Evolutionary conservation across 2,797 vertebrate genomes (phyloP), one percentile per base, ranked within the genome.

Genomic region (Ptychobarbus kaznakovi): DNA sequence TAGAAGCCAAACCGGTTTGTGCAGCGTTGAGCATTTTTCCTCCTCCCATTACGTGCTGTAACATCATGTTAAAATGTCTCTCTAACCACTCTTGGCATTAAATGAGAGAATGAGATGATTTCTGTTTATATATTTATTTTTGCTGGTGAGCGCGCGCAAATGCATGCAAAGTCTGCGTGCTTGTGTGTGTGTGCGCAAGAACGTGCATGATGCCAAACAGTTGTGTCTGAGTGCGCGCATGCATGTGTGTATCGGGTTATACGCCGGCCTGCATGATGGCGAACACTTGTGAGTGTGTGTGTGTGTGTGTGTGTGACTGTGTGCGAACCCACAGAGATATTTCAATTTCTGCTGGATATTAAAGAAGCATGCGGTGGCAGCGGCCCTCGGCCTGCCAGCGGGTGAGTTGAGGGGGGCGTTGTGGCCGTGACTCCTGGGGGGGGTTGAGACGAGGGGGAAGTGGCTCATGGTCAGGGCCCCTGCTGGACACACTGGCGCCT

Each of bases 401-500:
- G 93, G 94, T 95, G 93, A 89, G 92, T 95, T 95, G 81, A 88
- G 91, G 84, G 80, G 81, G 87, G 93, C 89, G 91, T 94, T 95
- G 95, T 93, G 95, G 95, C 94, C 91, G 74, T 94, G 95, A 93
- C 94, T 95, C 94, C 89, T 91, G 94, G 94, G 95, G 94, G 95
- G 40, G 40, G 40, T 32, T 32, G 38, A 80, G 92, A 93, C 93
- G 94, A 92, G 94, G 95, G 95, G 93, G 91, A 94, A 91, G 93
- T 93, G 91, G 93, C 95, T 95, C 94, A 95, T 95, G 95, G 95
- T 95, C 95, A 95, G 94, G 93, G 94, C 95, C 95, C 94, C 95
- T 94, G 93, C 94, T 93, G 95, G 95, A 96, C 96, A 96, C 94
- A 94, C 93, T 95, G 96, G 96, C 96, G 96, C 96, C 96, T 96